These are phyloP conservation scores for Caprella mutica DNA, from an alignment of 2,888 invertebrate species.

Conservation along the genomic window DNA sequence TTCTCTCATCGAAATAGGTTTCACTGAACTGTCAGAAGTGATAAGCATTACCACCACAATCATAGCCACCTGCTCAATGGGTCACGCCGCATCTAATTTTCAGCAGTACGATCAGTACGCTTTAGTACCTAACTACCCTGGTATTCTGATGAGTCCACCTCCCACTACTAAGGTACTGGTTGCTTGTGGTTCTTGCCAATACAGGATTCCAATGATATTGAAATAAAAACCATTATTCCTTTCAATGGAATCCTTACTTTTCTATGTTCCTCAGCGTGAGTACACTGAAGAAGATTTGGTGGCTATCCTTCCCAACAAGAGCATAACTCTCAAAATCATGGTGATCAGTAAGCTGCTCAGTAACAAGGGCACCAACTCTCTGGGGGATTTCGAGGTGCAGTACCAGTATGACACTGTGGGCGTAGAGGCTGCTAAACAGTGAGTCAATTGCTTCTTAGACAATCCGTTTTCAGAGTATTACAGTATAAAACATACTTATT, in stretches of 20 bases:
- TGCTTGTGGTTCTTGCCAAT: no score
- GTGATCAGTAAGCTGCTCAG: slow-evolving; percentile 43
- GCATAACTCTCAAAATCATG: slow-evolving; percentile 41
- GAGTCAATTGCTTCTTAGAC: no score
- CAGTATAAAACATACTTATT: no score
- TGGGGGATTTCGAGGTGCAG: slow-evolving; percentile 43
- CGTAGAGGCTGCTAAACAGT: slow-evolving; percentile 38
- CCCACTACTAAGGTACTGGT: slow-evolving; percentile 38
- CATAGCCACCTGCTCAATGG: slow-evolving; percentile 37
- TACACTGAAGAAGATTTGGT: slow-evolving; percentile 40
- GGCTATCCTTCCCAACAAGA: slow-evolving; percentile 39
- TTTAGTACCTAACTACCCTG: slow-evolving; percentile 39
- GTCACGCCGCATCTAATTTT: slow-evolving; percentile 39
- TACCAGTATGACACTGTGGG: slow-evolving; percentile 41
- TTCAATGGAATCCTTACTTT: no score
- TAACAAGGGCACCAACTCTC: slow-evolving; percentile 40
- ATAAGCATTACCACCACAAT: slow-evolving; percentile 36
- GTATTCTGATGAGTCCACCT: slow-evolving; percentile 35
- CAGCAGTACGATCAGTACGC: slow-evolving; percentile 39
- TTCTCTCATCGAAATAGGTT: not conserved
- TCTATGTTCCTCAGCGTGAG: slow-evolving; percentile 35
- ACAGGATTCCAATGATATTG: no score
- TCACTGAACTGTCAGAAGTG: slow-evolving; percentile 31
- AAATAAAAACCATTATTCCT: no score
- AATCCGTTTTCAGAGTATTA: no score